These are phyloP conservation scores for Doris montereyensis DNA, from an alignment of 2,888 invertebrate species.

Conservation along the genomic window DNA sequence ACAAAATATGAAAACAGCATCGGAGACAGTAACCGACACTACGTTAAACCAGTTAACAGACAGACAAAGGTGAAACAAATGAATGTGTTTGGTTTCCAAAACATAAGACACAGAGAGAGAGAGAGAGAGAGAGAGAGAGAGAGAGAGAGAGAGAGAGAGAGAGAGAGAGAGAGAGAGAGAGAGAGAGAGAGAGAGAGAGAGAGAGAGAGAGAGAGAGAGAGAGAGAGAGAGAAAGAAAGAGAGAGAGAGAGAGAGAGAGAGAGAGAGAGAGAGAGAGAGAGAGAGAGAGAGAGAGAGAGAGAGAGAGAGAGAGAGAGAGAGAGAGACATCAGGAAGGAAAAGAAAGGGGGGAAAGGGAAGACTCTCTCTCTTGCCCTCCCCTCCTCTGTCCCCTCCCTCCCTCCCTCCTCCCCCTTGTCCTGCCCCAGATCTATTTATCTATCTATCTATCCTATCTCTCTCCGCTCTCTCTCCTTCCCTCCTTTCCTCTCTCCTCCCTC, in stretches of 20 bases:
- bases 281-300: constrained; percentile 1
- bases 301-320: not conserved
- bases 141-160: not conserved
- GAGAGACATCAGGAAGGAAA: not conserved
- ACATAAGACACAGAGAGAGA: no score
- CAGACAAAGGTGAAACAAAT: no score
- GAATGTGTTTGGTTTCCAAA: no score
- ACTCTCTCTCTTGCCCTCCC: not conserved
- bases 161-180: not conserved
- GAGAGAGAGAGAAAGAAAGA: not conserved
- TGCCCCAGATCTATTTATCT: not conserved
- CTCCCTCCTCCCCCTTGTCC: not conserved
- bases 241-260: not conserved
- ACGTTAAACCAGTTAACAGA: no score
- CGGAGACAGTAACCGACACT: no score
- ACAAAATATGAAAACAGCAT: no score
- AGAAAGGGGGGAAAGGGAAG: not conserved
- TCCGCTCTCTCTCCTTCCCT: not conserved
- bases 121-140: not conserved
- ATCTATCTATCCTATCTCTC: not conserved
- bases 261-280: not conserved
- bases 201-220: not conserved
- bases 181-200: not conserved
- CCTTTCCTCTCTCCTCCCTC: not conserved
- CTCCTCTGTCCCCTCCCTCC: not conserved